Evolutionary conservation across 1,140 invertebrate species (phyloP).

Genomic region (Bombyx mandarina): DNA sequence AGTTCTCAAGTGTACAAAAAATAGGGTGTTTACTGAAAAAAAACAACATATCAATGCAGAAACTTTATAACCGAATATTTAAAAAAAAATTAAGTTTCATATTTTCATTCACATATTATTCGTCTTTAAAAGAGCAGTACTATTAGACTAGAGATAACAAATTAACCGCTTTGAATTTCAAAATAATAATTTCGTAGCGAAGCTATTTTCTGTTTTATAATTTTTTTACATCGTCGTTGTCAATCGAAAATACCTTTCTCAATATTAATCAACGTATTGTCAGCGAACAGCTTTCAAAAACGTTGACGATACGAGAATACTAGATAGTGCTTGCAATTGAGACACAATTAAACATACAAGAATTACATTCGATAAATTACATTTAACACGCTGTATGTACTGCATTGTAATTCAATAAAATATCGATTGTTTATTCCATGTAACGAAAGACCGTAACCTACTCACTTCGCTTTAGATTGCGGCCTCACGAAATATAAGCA

Average conservation of each 20-base stretch:
- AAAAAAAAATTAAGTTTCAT: constrained; percentile 53
- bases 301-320: no score
- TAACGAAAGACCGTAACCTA: no score
- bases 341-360: constrained; percentile 18
- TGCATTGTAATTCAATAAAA: constrained; percentile 1
- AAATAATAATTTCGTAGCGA: constrained; percentile 28
- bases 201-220: constrained; percentile 20
- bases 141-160: constrained; percentile 66
- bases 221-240: no score
- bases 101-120: constrained; percentile 50
- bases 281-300: no score
- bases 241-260: no score
- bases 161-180: constrained; percentile 46
- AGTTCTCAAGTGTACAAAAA: no score
- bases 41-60: constrained; percentile 45
- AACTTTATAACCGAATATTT: constrained; percentile 66
- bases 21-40: background rate
- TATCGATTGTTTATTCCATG: no score
- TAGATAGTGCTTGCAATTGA: constrained; percentile 18
- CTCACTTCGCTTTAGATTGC: no score
- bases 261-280: no score
- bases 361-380: no score
- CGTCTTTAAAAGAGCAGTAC: constrained; percentile 63
- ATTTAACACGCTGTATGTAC: no score
- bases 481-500: no score